phyloP scores from a whole-genome alignment of 1,140 invertebrate species.

The Heliconius nattereri region DNA sequence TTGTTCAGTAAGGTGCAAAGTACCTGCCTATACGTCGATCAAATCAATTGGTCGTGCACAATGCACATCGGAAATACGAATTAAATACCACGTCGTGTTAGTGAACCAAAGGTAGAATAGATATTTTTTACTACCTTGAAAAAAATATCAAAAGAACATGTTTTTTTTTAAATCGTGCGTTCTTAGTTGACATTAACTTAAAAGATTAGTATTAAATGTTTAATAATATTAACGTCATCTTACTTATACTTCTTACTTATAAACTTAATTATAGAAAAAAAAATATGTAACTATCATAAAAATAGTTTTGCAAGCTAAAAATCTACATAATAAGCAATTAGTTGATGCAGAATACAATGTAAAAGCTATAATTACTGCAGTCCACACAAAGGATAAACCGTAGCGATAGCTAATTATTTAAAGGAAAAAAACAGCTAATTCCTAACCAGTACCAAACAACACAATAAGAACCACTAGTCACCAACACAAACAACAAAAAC shows the following conservation, averaged over 20 bases:
- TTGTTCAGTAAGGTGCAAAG: background rate
- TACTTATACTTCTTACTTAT: too few species aligned
- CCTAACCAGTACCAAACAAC: background rate
- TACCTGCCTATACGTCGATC: conserved; percentile 4
- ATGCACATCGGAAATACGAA: conserved; percentile 10
- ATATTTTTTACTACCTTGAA: background rate
- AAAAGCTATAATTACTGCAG: background rate
- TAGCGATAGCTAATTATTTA: conserved; percentile 8
- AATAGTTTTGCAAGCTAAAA: background rate
- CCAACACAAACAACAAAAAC: conserved; percentile 9
- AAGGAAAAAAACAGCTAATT: conserved; percentile 1
- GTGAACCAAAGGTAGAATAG: background rate
- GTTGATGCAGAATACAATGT: conserved; percentile 1
- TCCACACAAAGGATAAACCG: background rate
- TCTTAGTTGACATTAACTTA: background rate
- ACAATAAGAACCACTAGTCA: background rate
- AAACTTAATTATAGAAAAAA: too few species aligned
- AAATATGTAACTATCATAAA: background rate
- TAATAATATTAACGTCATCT: background rate
- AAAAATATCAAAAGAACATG: background rate
- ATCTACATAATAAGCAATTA: background rate
- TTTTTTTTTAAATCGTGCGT: background rate
- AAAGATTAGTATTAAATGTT: too few species aligned
- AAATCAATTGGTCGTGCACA: conserved; percentile 23
- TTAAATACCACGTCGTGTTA: background rate